Evolutionary conservation across 1,140 invertebrate genomes (phyloP), one percentile per base, ranked within the genome.

Genomic region (Lordiphosa collinella): DNA sequence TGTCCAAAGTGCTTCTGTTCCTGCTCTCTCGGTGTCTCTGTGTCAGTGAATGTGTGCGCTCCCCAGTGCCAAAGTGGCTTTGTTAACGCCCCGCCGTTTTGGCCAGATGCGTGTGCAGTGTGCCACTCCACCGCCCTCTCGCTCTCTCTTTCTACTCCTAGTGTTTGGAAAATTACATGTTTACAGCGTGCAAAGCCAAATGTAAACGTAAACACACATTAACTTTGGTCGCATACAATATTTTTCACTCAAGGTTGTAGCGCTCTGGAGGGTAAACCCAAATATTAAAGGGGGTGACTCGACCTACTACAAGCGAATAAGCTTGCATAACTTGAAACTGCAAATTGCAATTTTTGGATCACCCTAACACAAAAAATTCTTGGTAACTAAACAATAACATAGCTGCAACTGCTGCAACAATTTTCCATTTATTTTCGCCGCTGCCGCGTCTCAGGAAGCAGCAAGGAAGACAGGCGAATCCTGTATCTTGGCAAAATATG

Each of bases 201-300:
- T 76, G 63, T 79, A 79, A 84, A 65, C 68, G 78, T 78, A 78
- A 84, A 84, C 78, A 84, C 72, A 84, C 78, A 84, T 84, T 84
- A 84, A 84, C 79, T 84, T 79, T 67, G 68, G 53, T 73, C 59
- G 64, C 78, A 73, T 68, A 84, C 78, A 78, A 84, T 84, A 84
- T 84, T 84, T 84, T 78, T 66, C 67, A 84, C 78, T 84, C 78
- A 84, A 84, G 78, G 79, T 54, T 82, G 71, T 41, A 34, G 35
- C 25, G 13, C 9, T 22, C 1, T 8, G 6, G 25, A 8, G 25
- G 56, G 49, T 22, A 5, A 22, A 5, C 18, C 18, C 18, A 22
- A 22, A 22, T 22, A 22, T 18, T 5, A 22, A 22, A 0, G 25
- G 56, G 44, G 32, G 48, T 68, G 55, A 14, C 29, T 59, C 60